Percentiles rank a stretch among this genome's conserved stretches.
These are phyloP conservation scores for Torymus auratus DNA, from an alignment of 2,888 invertebrate species.

Conservation along the genomic window DNA sequence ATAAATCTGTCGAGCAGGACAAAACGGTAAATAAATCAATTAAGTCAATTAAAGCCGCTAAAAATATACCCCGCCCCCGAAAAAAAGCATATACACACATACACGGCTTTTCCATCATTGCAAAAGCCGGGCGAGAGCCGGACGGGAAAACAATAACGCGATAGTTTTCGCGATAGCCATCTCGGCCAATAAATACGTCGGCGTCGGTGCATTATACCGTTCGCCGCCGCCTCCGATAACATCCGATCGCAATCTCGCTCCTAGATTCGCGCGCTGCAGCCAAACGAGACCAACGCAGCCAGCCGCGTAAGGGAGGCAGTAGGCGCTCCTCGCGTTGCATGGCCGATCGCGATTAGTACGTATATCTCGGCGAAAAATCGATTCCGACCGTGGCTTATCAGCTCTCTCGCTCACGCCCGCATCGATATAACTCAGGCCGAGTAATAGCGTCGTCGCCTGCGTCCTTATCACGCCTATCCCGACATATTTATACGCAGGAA, in stretches of 20 bases:
- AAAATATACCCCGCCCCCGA: not conserved
- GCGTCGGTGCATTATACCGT: not conserved
- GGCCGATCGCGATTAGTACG: conserved; percentile 5
- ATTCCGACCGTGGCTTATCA: too few relatives aligned
- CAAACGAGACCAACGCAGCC: too few relatives aligned
- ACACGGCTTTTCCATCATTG: too few relatives aligned
- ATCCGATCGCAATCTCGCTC: conserved; percentile 28
- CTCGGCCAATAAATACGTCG: conserved; percentile 31
- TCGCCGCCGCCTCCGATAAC: not conserved
- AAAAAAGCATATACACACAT: too few relatives aligned
- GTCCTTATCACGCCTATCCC: too few relatives aligned
- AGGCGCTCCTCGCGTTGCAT: too few relatives aligned
- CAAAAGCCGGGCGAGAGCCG: not conserved
- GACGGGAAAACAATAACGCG: conserved; percentile 13
- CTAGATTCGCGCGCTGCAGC: too few relatives aligned
- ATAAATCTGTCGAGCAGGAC: not conserved
- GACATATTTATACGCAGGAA: too few relatives aligned
- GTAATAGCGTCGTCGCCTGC: too few relatives aligned
- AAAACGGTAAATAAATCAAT: not conserved
- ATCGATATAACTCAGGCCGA: too few relatives aligned
- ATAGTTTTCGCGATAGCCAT: conserved; percentile 30
- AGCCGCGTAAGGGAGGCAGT: too few relatives aligned
- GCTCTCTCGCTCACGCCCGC: too few relatives aligned
- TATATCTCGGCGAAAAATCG: not conserved
- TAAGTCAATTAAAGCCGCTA: not conserved